A percentile compares a stretch with the other conserved stretches of the same genome.
Conservation (phyloP, 2,113 vertebrate genomes). For the Leptobrachium leishanense region DNA sequence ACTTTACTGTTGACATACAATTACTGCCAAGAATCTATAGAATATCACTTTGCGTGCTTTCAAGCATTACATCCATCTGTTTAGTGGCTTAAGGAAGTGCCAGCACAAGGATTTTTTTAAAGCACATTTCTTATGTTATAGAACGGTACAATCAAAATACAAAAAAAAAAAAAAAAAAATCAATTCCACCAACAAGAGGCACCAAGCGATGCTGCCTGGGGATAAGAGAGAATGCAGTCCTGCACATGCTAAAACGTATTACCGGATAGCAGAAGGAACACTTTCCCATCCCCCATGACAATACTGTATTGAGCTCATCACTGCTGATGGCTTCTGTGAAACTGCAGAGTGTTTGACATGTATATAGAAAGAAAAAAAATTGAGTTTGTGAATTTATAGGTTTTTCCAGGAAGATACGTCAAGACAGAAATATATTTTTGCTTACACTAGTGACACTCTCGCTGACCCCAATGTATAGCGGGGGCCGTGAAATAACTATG, state of each 20-base stretch:
- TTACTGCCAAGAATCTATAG: not conserved
- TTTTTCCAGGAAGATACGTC: slow-evolving; percentile 8
- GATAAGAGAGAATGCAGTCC: slow-evolving; percentile 4
- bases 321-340: not conserved
- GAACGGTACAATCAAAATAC: slow-evolving; percentile 6
- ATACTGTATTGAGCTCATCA: not conserved
- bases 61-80: not conserved
- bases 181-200: slow-evolving; percentile 21
- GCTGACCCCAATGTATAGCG: not conserved
- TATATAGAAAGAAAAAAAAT: slow-evolving; percentile 1
- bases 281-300: slow-evolving; percentile 14
- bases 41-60: not conserved
- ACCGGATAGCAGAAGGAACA: slow-evolving; percentile 2
- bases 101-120: slow-evolving; percentile 9
- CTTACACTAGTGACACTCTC: slow-evolving; percentile 10
- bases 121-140: slow-evolving; percentile 24
- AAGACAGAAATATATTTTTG: slow-evolving; percentile 10
- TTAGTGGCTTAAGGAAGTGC: slow-evolving; percentile 6
- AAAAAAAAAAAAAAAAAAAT: not conserved
- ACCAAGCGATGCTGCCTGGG: slow-evolving; percentile 27
- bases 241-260: slow-evolving; percentile 20
- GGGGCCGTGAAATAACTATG: not conserved
- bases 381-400: not conserved
- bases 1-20: not conserved
- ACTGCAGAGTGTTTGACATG: not conserved